Base-by-base conservation (phyloP, 2,888 invertebrate species). In the Erannis defoliaria region DNA sequence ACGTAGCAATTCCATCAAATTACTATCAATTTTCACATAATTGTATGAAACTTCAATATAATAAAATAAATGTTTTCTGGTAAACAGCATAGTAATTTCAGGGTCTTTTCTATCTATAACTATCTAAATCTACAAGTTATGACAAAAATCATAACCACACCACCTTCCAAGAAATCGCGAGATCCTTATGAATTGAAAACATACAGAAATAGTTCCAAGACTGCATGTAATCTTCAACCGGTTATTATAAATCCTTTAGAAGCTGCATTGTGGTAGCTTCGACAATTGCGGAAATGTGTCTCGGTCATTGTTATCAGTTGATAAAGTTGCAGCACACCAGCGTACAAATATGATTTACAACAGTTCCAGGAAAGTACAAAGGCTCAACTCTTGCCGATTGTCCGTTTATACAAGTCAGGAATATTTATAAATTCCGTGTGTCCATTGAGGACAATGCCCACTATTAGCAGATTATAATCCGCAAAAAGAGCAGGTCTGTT, bases 391-490 rank as follows among this genome's bases (percentile, higher is more conserved):
- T 89, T 90, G 80, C 89, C 87, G 70, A 88, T 89, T 90, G 87
- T 88, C 67, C 67, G 60, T 55, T 63, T 68, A 75, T 72, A 67
- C 73, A 77, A 80, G 80, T 79, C 76, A 80, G 76, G 75, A 74
- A 75, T 74, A 79, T 81, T 82, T 82, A 77, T 75, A 79, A 81
- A 54, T 57, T 35, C 42, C 80, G 76, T 77, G 74, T 77, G 84
- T 84, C 86, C 87, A 83, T 85, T 84, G 85, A 60, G 86, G 87
- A 92, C 91, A 91, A 91, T 90, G 91, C 90, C 91, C 89, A 88
- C 91, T 90, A 90, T 92, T 91, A 90, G 82, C 85, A 87, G 87
- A 88, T 90, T 90, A 90, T 86, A 83, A 88, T 85, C 78, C 77
- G 85, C 90, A 88, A 90, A 90, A 90, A 88, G 85, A 86, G 90